Percentiles rank a stretch among this genome's conserved stretches.
phyloP scores from a whole-genome alignment of 2,888 invertebrate species.

The Drosophila bunnanda region DNA sequence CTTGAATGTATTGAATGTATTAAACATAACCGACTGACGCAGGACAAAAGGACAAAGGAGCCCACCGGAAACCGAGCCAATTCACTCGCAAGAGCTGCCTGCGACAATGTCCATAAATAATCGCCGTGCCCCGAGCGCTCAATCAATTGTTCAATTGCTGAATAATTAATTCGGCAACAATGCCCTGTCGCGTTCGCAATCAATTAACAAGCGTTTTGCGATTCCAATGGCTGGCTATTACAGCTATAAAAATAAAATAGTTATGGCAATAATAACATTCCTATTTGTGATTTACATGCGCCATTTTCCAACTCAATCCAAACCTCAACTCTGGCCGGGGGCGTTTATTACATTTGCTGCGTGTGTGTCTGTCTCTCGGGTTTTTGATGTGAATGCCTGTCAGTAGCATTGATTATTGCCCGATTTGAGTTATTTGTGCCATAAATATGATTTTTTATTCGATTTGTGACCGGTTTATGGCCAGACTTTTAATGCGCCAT shows the following conservation, averaged over 20 bases:
- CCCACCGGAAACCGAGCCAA: conserved; percentile 9
- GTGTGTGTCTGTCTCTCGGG: neutral
- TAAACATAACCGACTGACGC: conserved; percentile 52
- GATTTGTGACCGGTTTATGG: conserved; percentile 39
- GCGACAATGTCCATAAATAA: conserved; percentile 37
- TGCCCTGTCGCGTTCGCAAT: conserved; percentile 26
- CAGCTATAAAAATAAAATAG: conserved; percentile 31
- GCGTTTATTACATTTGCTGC: conserved; percentile 24
- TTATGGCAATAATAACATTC: conserved; percentile 28
- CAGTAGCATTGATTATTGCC: conserved; percentile 23
- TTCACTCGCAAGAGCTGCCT: conserved; percentile 25
- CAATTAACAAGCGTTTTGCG: conserved; percentile 59
- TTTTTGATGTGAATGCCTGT: conserved; percentile 16
- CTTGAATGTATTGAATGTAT: conserved; percentile 16
- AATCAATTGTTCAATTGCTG: conserved; percentile 55
- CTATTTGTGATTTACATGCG: conserved; percentile 41
- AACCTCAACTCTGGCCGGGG: conserved; percentile 5
- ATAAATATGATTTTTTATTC: conserved; percentile 22
- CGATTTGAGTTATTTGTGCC: conserved; percentile 23
- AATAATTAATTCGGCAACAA: conserved; percentile 31
- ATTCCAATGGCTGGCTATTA: conserved; percentile 40
- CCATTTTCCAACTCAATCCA: conserved; percentile 38
- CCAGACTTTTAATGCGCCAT: neutral
- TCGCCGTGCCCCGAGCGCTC: conserved; percentile 38
- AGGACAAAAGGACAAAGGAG: conserved; percentile 53